Conservation (phyloP, 2,888 invertebrate genomes). For the Andrena camellia region DNA sequence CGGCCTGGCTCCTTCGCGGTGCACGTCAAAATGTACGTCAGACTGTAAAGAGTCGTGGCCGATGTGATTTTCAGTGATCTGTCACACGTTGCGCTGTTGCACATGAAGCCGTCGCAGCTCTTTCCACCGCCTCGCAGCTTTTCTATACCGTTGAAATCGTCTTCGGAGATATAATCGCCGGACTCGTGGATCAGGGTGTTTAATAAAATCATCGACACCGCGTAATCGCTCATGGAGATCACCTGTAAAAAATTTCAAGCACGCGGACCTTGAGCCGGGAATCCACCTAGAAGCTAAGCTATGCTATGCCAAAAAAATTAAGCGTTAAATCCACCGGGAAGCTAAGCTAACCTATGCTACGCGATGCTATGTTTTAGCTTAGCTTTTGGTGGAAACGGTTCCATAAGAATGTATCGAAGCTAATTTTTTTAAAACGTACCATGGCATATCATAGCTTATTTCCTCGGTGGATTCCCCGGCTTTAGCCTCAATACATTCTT, state of each 20-base stretch:
- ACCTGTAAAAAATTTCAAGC: constrained; percentile 85
- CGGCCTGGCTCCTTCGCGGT: constrained; percentile 87
- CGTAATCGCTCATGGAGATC: constrained; percentile 90
- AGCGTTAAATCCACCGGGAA: no score
- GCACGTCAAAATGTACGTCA: constrained; percentile 88
- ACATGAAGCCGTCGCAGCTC: constrained; percentile 90
- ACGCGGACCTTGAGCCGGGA: background rate
- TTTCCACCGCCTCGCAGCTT: constrained; percentile 71
- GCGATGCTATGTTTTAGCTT: no score
- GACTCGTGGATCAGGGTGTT: constrained; percentile 70
- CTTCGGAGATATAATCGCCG: constrained; percentile 37
- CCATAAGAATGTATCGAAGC: no score
- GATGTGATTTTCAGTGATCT: constrained; percentile 81
- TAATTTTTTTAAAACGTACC: no score
- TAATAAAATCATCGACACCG: constrained; percentile 86
- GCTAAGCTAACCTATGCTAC: no score
- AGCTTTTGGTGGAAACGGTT: no score
- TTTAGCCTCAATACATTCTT: no score
- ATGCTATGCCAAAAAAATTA: no score
- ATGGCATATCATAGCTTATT: no score
- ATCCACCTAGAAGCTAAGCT: no score
- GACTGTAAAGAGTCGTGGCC: constrained; percentile 88
- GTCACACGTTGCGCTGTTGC: constrained; percentile 89
- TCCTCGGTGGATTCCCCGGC: no score
- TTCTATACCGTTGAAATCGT: constrained; percentile 32